phyloP scores from a whole-genome alignment of 2,113 vertebrate species.

The Ailuropoda melanoleuca region DNA sequence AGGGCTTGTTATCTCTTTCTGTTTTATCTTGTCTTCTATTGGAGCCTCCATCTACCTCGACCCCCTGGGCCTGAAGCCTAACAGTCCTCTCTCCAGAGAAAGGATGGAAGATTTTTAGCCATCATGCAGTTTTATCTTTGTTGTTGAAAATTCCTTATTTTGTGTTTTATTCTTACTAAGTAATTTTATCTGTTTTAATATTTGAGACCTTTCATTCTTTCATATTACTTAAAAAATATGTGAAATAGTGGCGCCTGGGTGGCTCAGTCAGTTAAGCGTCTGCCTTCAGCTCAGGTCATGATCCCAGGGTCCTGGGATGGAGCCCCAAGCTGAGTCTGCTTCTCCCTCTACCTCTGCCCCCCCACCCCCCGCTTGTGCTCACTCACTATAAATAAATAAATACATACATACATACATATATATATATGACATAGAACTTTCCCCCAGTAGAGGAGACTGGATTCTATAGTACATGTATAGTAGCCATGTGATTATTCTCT shows the following conservation, averaged over 20 bases:
- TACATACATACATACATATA: no score
- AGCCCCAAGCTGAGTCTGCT: background rate
- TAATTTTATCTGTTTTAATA: background rate
- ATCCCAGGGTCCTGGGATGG: background rate
- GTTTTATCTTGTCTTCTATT: background rate
- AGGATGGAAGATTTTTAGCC: background rate
- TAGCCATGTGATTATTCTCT: background rate
- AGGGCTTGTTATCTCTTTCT: background rate
- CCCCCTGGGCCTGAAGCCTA: background rate
- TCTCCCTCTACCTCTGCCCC: background rate
- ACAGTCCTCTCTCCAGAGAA: background rate
- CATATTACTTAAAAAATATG: background rate
- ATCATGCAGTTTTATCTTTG: background rate
- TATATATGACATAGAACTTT: background rate
- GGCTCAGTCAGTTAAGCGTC: background rate
- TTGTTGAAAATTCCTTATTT: background rate
- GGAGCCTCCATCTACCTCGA: background rate
- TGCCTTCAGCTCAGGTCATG: background rate
- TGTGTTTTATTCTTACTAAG: background rate
- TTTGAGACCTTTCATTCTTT: background rate
- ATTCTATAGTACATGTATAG: background rate
- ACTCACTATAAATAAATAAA: background rate
- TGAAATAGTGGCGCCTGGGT: background rate
- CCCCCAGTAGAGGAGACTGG: background rate
- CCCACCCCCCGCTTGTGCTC: background rate